Evolutionary conservation across 1,140 invertebrate genomes (phyloP).

Genomic region (Chelonus insularis): DNA sequence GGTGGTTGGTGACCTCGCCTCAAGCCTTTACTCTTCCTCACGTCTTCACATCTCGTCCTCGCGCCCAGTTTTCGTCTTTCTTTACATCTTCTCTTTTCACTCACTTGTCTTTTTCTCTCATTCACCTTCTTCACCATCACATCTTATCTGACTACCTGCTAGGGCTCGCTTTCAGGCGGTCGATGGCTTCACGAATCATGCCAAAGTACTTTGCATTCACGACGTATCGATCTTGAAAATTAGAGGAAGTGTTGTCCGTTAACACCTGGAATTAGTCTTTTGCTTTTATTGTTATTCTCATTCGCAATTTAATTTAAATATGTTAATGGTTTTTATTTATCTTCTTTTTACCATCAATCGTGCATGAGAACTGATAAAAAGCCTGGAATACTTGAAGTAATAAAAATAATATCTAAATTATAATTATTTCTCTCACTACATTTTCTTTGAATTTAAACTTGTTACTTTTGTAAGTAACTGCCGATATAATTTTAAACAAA

Average conservation of each 20-base stretch:
- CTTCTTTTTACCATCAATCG: no score
- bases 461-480: no score
- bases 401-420: no score
- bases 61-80: conserved; percentile 23
- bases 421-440: no score
- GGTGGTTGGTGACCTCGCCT: conserved; percentile 59
- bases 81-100: conserved; percentile 7
- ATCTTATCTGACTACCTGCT: conserved; percentile 30
- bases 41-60: conserved; percentile 25
- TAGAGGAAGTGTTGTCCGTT: conserved; percentile 33
- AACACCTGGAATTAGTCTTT: conserved; percentile 23
- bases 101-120: conserved; percentile 24
- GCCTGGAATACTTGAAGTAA: no score
- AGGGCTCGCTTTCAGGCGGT: conserved; percentile 19
- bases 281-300: not conserved
- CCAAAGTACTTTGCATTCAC: conserved; percentile 43
- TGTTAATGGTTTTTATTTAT: not conserved
- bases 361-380: no score
- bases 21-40: conserved; percentile 48
- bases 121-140: not conserved
- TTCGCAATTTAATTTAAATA: no score
- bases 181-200: conserved; percentile 29
- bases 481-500: no score
- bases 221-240: conserved; percentile 34
- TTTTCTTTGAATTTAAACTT: no score